A percentile compares a stretch with the other conserved stretches of the same genome.
Conservation (phyloP, 2,113 vertebrate genomes). For the Paradoxurus hermaphroditus region DNA sequence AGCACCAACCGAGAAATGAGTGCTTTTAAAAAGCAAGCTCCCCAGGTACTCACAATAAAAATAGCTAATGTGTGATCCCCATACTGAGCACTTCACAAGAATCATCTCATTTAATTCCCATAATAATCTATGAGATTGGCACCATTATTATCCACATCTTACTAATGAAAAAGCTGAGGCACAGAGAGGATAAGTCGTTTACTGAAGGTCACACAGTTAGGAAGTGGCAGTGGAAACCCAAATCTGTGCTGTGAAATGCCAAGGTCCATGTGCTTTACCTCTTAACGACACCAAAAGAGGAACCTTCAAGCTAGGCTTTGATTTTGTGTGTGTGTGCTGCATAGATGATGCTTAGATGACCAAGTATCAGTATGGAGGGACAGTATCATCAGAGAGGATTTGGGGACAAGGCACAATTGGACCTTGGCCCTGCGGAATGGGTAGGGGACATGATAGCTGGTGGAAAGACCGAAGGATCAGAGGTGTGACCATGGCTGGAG, state of each 20-base stretch:
- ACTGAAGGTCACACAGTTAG: background rate
- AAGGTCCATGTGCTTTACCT: background rate
- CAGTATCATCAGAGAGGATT: background rate
- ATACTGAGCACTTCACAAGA: background rate
- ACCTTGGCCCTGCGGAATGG: background rate
- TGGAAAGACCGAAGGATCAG: background rate
- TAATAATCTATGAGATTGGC: background rate
- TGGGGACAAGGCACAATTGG: background rate
- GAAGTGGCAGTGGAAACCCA: background rate
- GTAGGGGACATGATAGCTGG: background rate
- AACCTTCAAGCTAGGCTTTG: background rate
- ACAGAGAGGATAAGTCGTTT: background rate
- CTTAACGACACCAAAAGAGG: background rate
- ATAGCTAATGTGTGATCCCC: background rate
- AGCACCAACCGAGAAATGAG: background rate
- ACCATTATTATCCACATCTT: background rate
- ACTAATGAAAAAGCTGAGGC: background rate
- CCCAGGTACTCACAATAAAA: background rate
- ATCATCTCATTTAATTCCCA: constrained; percentile 36
- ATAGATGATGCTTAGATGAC: background rate
- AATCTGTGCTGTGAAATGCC: background rate
- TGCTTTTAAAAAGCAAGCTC: background rate
- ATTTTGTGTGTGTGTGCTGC: background rate
- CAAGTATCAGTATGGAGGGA: background rate
- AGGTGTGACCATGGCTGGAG: background rate